Percentiles rank a stretch among this genome's conserved stretches.
phyloP scores from a whole-genome alignment of 2,888 invertebrate genomes.

The Carabus problematicus region DNA sequence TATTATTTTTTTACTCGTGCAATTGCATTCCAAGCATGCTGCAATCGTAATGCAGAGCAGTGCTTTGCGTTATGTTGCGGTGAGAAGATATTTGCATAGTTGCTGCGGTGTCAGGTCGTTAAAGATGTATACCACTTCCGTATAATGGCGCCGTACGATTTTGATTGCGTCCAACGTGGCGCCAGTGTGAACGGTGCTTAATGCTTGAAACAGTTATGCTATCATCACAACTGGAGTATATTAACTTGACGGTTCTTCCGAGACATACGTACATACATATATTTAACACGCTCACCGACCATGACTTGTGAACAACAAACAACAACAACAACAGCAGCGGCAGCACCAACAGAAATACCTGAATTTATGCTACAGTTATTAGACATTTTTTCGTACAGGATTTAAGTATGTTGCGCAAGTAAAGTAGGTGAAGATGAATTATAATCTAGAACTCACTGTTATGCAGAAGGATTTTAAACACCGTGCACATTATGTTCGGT shows the following conservation, averaged over 20 bases:
- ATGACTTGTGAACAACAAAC: not conserved
- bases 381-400: no score
- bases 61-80: no score
- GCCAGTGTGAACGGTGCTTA: slow-evolving; percentile 37
- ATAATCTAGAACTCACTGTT: no score
- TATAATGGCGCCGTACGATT: slow-evolving; percentile 11
- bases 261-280: slow-evolving; percentile 10
- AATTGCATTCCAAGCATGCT: no score
- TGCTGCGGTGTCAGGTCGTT: no score
- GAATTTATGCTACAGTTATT: slow-evolving; percentile 6
- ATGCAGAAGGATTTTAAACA: no score
- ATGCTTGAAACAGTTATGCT: slow-evolving; percentile 35
- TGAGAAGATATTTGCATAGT: no score
- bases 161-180: slow-evolving; percentile 20
- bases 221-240: slow-evolving; percentile 39
- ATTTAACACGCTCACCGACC: slow-evolving; percentile 2
- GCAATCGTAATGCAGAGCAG: no score
- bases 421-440: no score
- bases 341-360: not conserved
- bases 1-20: no score
- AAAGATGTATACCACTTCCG: not conserved
- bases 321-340: not conserved
- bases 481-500: no score
- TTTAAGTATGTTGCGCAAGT: no score
- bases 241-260: slow-evolving; percentile 13